Base-by-base conservation (phyloP, 2,888 invertebrate species). In the Andricus curvator region DNA sequence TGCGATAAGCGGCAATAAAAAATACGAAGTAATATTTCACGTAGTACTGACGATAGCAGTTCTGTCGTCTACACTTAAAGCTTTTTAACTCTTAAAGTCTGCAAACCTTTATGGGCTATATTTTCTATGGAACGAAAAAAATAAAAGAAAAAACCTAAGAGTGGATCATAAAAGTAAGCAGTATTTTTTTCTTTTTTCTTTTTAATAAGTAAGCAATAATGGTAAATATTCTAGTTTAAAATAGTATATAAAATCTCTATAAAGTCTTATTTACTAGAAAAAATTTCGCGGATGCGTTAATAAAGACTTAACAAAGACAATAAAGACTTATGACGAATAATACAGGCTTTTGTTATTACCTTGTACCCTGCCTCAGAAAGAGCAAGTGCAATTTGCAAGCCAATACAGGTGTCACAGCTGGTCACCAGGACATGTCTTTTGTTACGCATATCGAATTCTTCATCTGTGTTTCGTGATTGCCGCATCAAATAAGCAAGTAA, bases 381-480 rank as follows among this genome's bases (percentile, higher is more conserved):
- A 78, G 91, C 89, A 67, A 91, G 87, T 77, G 93, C 93, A 78
- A 96, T 95, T 94, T 97, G 97, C 88, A 97, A 93, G 74, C 97
- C 97, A 82, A 97, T 94, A 64, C 96, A 96, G 80, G 96, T 96
- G 86, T 97, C 97, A 82, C 96, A 96, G 80, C 96, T 96, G 44
- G 97, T 97, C 83, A 97, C 95, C 81, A 97, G 94, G 68, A 97
- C 95, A 74, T 96, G 95, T 91, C 96, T 95, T 80, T 96, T 96
- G 86, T 95, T 95, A 86, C 95, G 96, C 80, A 94, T 93, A 85
- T 92, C 91, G 83, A 90, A 93, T 82, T 92, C 93, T 79, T 92
- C 92, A 56, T 88, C 86, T 6, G 91, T 89, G 81, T 93, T 93
- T 86, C 95, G 94, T 82, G 96, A 96, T 93, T 97, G 97, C 91